Percentiles rank a stretch among this genome's conserved stretches.
phyloP scores from a whole-genome alignment of 23 tunicate species.

The Styela plicata region DNA sequence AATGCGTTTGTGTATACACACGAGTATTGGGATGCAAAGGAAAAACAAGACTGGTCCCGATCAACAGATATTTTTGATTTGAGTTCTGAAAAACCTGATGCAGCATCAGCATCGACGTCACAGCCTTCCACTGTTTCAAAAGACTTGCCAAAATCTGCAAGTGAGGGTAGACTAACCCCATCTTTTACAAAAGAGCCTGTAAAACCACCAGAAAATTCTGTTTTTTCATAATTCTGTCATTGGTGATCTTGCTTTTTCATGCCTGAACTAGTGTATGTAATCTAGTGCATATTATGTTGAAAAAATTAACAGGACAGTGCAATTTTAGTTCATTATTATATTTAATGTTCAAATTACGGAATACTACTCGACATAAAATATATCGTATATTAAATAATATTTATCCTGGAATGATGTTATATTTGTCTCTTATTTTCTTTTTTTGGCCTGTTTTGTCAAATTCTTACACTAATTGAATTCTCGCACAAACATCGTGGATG shows the following conservation, averaged over 20 bases:
- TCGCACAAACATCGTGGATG: too few species aligned
- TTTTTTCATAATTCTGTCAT: not conserved
- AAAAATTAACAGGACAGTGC: not conserved
- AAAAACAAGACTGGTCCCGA: constrained; percentile 69
- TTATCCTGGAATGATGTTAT: too few species aligned
- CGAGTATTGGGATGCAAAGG: constrained; percentile 78
- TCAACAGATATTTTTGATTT: constrained; percentile 63
- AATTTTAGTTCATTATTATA: too few species aligned
- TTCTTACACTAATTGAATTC: too few species aligned
- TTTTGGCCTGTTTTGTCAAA: too few species aligned
- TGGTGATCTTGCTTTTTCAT: not conserved
- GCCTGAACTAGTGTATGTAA: not conserved
- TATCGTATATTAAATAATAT: too few species aligned
- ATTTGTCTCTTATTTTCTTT: too few species aligned
- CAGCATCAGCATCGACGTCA: not conserved
- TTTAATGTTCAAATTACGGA: too few species aligned
- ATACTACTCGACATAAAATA: too few species aligned
- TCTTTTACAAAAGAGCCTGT: constrained; percentile 12
- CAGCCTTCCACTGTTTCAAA: constrained; percentile 10
- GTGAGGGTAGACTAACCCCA: not conserved
- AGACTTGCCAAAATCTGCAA: constrained; percentile 14
- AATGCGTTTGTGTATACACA: constrained; percentile 29
- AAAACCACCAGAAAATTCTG: not conserved
- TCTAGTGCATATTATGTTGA: not conserved
- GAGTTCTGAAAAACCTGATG: not conserved